These are phyloP conservation scores for Molothrus aeneus DNA, from an alignment of 2,797 vertebrate species.

Conservation along the genomic window DNA sequence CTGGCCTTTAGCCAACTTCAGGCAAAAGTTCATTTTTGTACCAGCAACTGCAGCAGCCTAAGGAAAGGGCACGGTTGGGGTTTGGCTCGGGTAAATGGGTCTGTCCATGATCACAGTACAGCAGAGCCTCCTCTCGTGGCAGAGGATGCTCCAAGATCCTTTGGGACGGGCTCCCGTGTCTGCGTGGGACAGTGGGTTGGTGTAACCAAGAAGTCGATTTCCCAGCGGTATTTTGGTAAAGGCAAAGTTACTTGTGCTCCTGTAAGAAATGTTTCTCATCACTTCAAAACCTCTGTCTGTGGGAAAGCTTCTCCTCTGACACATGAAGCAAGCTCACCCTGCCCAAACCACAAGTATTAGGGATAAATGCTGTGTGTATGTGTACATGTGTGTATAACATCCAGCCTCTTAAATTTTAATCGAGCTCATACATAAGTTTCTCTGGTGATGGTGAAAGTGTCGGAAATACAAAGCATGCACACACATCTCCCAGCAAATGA, in stretches of 20 bases:
- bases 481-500: constrained; percentile 76
- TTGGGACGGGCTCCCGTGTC: not conserved
- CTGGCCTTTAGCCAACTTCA: constrained; percentile 16
- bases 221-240: not conserved
- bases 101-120: not conserved
- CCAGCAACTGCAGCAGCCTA: not conserved
- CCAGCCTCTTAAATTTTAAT: constrained; percentile 51
- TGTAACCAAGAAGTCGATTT: not conserved
- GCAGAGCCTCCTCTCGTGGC: not conserved
- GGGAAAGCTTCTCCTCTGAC: constrained; percentile 27
- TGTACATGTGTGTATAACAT: not conserved
- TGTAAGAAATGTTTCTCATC: not conserved
- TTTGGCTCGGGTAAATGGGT: constrained; percentile 1
- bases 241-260: not conserved
- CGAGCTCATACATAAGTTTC: constrained; percentile 39
- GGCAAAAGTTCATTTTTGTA: constrained; percentile 38
- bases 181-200: not conserved
- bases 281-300: not conserved
- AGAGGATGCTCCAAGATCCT: not conserved
- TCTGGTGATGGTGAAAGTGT: constrained; percentile 40
- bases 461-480: constrained; percentile 67
- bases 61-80: not conserved
- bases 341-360: not conserved
- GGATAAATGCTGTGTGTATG: not conserved
- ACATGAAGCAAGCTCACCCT: constrained; percentile 1